Base-by-base conservation (phyloP, 2,113 vertebrate genomes). In the Oreochromis aureus region DNA sequence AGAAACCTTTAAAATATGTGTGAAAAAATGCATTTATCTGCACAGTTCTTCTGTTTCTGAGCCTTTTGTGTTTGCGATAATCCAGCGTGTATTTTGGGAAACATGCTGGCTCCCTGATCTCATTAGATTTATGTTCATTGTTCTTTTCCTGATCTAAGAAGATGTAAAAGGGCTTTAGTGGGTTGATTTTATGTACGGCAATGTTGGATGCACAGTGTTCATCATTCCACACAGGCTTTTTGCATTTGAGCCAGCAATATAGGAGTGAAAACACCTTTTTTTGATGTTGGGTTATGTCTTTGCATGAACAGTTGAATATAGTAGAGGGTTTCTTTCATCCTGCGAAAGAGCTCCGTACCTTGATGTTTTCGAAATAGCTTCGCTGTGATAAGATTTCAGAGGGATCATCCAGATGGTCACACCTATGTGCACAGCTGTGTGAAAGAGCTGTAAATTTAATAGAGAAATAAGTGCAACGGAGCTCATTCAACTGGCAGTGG, bases 341-440 rank as follows among this genome's bases (percentile, higher is more conserved):
- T 0, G 27, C 18, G 5, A 78, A 78, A 32, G 2, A 32, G 27
- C 46, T 53, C 13, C 2, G 2, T 46, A 78, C 46, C 73, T 32
- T 82, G 76, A 88, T 85, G 88, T 89, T 87, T 89, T 80, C 81
- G 51, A 81, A 89, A 73, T 46, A 76, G 71, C 18, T 86, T 86
- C 12, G 39, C 76, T n/a, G 56, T 15, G 56, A 82, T 48, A 59
- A 73, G 41, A 58, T 81, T 89, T 85, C 19, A 34, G 80, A 86
- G 61, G 55, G 61, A 58, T 85, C 32, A n/a, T 86, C 82, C 86
- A 92, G 92, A 92, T 92, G 87, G 66, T 89, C 83, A 73, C 88
- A 87, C 82, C 86, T 93, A 92, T 83, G 78, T 36, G 59, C 78
- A 89, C 83, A 90, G 90, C 85, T 92, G 88, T 84, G 84, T 79